These are phyloP conservation scores for Thunnus maccoyii DNA, from an alignment of 2,113 vertebrate genomes.

Conservation along the genomic window DNA sequence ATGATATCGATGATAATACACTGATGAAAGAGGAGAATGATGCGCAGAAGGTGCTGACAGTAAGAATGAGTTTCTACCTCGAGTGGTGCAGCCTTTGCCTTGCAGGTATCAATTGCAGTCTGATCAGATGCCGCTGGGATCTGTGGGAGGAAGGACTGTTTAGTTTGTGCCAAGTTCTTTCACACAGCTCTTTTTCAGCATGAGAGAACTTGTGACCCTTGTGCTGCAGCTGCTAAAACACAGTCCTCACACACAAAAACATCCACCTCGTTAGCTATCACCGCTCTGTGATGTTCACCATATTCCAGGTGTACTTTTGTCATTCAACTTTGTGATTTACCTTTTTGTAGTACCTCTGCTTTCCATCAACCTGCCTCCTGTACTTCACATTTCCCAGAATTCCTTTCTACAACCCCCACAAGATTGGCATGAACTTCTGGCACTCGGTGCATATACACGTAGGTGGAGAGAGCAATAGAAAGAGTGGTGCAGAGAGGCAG, in stretches of 20 bases:
- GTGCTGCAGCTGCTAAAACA: constrained; percentile 6
- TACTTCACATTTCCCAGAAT: constrained; percentile 7
- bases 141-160: constrained; percentile 72
- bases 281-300: background rate
- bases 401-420: background rate
- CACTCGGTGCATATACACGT: too few species aligned
- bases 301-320: background rate
- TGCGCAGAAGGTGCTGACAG: constrained; percentile 25
- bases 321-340: background rate
- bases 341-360: background rate
- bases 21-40: constrained; percentile 7
- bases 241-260: constrained; percentile 7
- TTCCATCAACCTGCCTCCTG: background rate
- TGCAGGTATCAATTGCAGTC: constrained; percentile 82
- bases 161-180: constrained; percentile 57
- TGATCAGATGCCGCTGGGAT: constrained; percentile 82
- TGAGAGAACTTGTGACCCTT: constrained; percentile 10
- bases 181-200: constrained; percentile 18
- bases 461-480: background rate
- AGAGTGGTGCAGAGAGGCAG: background rate
- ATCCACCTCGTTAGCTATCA: background rate
- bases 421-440: background rate
- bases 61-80: constrained; percentile 77
- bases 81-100: constrained; percentile 63
- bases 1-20: constrained; percentile 7